These are phyloP conservation scores for Linepithema humile DNA, from an alignment of 1,140 invertebrate species.

Conservation along the genomic window DNA sequence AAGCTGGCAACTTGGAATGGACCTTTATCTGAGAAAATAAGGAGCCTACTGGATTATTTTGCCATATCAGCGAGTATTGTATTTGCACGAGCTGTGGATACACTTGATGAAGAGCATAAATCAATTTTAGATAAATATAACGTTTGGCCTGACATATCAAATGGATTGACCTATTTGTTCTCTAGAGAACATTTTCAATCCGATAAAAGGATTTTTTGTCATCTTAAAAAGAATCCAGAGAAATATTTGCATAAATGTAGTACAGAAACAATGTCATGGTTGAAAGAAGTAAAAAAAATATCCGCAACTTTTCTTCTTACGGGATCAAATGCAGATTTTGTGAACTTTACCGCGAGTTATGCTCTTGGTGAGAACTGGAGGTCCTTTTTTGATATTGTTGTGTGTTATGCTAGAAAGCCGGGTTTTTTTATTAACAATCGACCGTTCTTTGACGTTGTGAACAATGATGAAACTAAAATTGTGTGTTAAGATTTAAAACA, in stretches of 20 bases:
- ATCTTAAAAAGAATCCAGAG: constrained; percentile 86
- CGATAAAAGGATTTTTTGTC: constrained; percentile 86
- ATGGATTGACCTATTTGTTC: constrained; percentile 87
- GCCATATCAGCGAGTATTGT: constrained; percentile 89
- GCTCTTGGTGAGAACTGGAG: constrained; percentile 89
- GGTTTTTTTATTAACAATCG: constrained; percentile 88
- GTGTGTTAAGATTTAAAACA: constrained; percentile 78
- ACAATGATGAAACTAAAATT: constrained; percentile 80
- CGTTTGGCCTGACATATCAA: constrained; percentile 89
- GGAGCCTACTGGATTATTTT: constrained; percentile 91
- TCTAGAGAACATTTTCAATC: constrained; percentile 86
- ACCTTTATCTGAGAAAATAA: constrained; percentile 85
- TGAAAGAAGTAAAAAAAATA: constrained; percentile 85
- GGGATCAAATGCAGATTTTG: constrained; percentile 91
- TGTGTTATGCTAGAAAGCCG: constrained; percentile 91
- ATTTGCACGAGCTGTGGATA: constrained; percentile 90
- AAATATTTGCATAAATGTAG: constrained; percentile 87
- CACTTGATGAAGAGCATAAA: constrained; percentile 86
- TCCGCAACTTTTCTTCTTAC: constrained; percentile 90
- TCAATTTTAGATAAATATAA: constrained; percentile 83
- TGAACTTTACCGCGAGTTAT: constrained; percentile 87
- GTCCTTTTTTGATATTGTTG: constrained; percentile 89
- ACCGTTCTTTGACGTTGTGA: constrained; percentile 86
- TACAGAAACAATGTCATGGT: constrained; percentile 87
- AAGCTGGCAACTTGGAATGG: constrained; percentile 87